Evolutionary conservation across 2,888 invertebrate species (phyloP), one percentile per base, ranked within the genome.

Genomic region (Hedya salicella): DNA sequence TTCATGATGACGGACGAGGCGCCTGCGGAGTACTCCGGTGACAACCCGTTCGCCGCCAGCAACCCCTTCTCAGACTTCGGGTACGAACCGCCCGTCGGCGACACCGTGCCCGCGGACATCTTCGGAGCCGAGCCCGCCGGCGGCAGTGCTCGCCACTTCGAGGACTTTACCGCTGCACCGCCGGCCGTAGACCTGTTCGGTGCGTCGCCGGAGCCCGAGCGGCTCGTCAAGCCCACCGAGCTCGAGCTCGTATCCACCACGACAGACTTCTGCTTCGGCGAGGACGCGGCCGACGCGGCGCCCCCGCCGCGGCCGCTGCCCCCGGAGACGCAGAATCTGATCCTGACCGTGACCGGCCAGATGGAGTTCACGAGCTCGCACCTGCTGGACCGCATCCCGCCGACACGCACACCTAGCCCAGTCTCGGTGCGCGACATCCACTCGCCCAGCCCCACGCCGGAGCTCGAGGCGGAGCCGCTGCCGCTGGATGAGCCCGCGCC

Each of bases 301-400:
- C 93, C 93, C 42, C 89, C 93, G 0, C 81, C 93, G 2, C 94
- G 95, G 14, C 95, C 95, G 3, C 94, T 96, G 19, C 95, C 96
- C 0, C 94, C 95, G 70, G 96, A 96, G 84, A 97, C 97, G 0
- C 96, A 97, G 88, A 96, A 97, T 79, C 90, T 98, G 19, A 95
- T 97, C 53, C 93, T 96, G 72, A 96, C 96, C 36, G 97, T 97
- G 0, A 97, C 97, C 40, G 97, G 96, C 1, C 97, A 96, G 63
- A 95, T 97, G 95, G 97, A 98, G 78, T 96, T 96, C 56, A 96
- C 97, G 0, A 97, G 97, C 74, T 95, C 96, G 3, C 96, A 97
- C 79, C 88, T 98, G 60, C 86, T 97, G 63, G 96, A 97, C 73
- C 95, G 97, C 68, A 94, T 97, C 68, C 96, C 97, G 59, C 96